These are phyloP conservation scores for Pterostichus niger DNA, from an alignment of 2,888 invertebrate genomes.

Conservation along the genomic window DNA sequence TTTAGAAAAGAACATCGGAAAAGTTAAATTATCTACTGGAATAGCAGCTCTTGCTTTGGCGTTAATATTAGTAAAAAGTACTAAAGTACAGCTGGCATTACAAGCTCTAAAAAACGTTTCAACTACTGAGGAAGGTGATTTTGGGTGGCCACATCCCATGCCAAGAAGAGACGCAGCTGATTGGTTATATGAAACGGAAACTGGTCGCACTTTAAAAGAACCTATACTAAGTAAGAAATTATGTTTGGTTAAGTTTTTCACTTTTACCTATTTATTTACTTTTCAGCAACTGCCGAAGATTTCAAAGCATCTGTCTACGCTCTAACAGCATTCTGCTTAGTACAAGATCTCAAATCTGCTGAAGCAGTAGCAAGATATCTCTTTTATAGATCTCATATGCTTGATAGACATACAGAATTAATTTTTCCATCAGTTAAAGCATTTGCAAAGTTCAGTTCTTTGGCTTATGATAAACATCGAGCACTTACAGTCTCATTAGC, in stretches of 20 bases:
- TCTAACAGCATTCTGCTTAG: conserved; percentile 80
- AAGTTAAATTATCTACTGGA: conserved; percentile 80
- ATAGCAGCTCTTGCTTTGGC: conserved; percentile 82
- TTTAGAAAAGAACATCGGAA: conserved; percentile 80
- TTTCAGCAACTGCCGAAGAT: conserved; percentile 80
- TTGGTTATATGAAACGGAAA: conserved; percentile 82
- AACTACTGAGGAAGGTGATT: conserved; percentile 84
- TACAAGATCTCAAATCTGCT: conserved; percentile 82
- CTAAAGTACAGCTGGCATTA: conserved; percentile 80
- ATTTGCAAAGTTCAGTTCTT: conserved; percentile 80
- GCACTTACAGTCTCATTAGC: conserved; percentile 84
- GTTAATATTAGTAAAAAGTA: conserved; percentile 77
- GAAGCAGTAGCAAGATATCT: conserved; percentile 83
- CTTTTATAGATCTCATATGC: conserved; percentile 83
- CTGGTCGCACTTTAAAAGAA: conserved; percentile 79
- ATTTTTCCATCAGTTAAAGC: conserved; percentile 82
- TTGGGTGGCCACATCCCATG: conserved; percentile 82
- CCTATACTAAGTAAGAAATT: conserved; percentile 74
- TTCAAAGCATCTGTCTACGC: conserved; percentile 83
- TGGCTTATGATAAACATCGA: conserved; percentile 82
- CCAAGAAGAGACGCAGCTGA: conserved; percentile 82
- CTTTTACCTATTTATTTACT: not conserved
- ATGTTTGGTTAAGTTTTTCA: too few species aligned
- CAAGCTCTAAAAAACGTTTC: conserved; percentile 81
- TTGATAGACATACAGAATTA: conserved; percentile 82